Conservation (phyloP, 2,888 invertebrate genomes). For the Cactoblastis cactorum region DNA sequence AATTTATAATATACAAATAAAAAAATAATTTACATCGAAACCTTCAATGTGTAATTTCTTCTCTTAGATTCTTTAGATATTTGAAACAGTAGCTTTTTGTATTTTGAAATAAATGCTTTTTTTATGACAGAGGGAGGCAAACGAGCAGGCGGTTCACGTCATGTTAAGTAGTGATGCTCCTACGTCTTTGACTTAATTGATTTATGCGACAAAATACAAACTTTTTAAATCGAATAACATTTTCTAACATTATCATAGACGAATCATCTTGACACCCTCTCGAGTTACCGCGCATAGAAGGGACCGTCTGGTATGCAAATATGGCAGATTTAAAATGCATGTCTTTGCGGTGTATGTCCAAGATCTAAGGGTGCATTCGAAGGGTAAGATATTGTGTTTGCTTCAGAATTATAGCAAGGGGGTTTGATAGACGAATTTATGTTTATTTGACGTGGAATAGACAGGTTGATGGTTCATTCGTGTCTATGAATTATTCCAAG, state of each 20-base stretch:
- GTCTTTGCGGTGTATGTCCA: constrained; percentile 5
- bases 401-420: constrained; percentile 22
- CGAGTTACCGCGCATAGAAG: background rate
- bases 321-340: constrained; percentile 9
- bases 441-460: constrained; percentile 5
- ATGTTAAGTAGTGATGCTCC: too few relatives aligned
- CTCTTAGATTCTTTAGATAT: too few relatives aligned
- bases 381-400: constrained; percentile 6
- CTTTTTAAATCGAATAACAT: background rate
- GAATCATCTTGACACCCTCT: background rate
- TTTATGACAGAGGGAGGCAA: too few relatives aligned
- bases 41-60: too few relatives aligned
- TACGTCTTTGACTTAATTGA: too few relatives aligned
- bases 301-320: constrained; percentile 12
- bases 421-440: constrained; percentile 2
- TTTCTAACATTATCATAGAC: background rate
- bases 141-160: too few relatives aligned
- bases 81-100: too few relatives aligned
- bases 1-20: too few relatives aligned
- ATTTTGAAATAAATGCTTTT: too few relatives aligned
- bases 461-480: background rate
- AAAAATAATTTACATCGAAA: too few relatives aligned
- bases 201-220: too few relatives aligned
- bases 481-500: background rate
- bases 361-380: background rate